Percentiles rank a stretch among this genome's conserved stretches.
phyloP scores from a whole-genome alignment of 2,113 vertebrate genomes.

The Nesogale talazaci region DNA sequence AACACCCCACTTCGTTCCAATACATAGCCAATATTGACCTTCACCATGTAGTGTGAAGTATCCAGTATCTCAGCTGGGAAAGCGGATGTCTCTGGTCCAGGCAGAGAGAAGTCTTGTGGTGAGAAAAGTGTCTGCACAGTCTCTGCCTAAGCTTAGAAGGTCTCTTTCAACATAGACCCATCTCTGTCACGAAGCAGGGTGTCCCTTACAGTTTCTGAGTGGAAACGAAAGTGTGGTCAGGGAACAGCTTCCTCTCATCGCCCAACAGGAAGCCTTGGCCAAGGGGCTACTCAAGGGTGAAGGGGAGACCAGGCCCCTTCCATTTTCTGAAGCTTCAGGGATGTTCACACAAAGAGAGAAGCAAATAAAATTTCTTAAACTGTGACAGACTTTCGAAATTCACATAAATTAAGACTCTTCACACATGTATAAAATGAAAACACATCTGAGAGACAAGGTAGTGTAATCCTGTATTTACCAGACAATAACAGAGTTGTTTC shows the following conservation, averaged over 20 bases:
- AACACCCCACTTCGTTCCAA: neutral
- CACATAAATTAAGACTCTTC: constrained; percentile 6
- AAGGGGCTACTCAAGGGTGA: neutral
- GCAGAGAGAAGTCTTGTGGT: neutral
- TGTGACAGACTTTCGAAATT: neutral
- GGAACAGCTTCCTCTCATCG: neutral
- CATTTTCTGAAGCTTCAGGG: neutral
- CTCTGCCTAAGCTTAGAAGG: neutral
- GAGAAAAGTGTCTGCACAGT: neutral
- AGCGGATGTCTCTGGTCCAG: neutral
- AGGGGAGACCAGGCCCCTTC: neutral
- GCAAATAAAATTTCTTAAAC: neutral
- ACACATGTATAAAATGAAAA: neutral
- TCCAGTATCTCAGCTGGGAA: neutral
- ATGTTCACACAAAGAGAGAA: constrained; percentile 8
- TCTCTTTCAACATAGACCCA: neutral
- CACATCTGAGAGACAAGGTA: neutral
- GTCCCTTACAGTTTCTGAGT: neutral
- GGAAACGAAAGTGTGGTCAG: neutral
- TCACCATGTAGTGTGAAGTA: neutral
- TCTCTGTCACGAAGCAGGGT: neutral
- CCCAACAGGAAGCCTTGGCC: neutral
- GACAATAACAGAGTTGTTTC: constrained; percentile 29
- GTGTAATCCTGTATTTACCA: neutral
- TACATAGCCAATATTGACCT: neutral